Base-by-base conservation (phyloP, 2,888 invertebrate species). In the Agapetus fuscipes region DNA sequence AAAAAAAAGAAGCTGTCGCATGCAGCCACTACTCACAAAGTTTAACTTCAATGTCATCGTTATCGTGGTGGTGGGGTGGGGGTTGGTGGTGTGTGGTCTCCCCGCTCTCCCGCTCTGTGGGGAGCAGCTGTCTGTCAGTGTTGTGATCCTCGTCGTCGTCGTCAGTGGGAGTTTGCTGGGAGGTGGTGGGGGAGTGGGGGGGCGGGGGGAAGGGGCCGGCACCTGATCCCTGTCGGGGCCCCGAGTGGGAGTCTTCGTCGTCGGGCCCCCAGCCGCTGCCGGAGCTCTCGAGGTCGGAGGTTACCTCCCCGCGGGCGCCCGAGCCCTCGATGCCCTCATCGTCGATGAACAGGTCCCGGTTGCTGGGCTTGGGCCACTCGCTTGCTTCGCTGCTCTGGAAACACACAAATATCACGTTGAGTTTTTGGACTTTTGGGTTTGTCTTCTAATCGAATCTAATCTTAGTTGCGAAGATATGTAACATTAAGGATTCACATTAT, bases 251-350 rank as follows among this genome's bases (percentile, higher is more conserved):
- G 54, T 80, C 85, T 58, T 86, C 87, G 73, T 86, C 87, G 71
- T 83, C 83, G 48, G 83, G 81, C 50, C 87, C 87, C 68, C 78
- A 80, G 49, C 88, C 88, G 60, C 86, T 87, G 54, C 88, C 88
- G 57, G 87, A 87, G 57, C 84, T 82, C 69, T 87, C 87, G 51
- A 77, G 65, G 65, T 86, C 85, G 62, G 78, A 60, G 58, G 72
- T 78, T 69, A 83, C 75, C 64, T 77, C 80, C 48, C 74, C 75
- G 51, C 72, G 69, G 50, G 71, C 76, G 51, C 79, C 78, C 52
- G 79, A 80, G 45, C 79, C 79, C 58, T 85, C 85, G 54, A 80
- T 74, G 54, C 72, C 76, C 55, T 82, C 84, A 63, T 83, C 83
- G 66, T 84, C 84, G 58, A 83, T 75, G 65, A 81, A 83, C 53